Evolutionary conservation across 2,113 vertebrate species (phyloP), one percentile per base, ranked within the genome.

Genomic region (Clarias gariepinus): DNA sequence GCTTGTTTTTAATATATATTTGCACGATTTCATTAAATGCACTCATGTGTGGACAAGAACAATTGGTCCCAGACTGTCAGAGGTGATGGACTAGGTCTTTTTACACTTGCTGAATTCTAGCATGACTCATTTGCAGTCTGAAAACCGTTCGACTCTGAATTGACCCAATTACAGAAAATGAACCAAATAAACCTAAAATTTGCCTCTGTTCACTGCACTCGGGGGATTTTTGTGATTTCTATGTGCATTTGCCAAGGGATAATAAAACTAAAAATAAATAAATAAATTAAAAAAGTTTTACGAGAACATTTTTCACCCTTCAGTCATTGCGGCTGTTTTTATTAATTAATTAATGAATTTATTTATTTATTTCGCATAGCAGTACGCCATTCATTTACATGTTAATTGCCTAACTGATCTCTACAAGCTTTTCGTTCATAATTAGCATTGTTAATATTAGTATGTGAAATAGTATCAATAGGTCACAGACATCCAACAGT

Each of bases 311-410:
- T n/a, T 30, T 57, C 13, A 1, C 3, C 3, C 47, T 30, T 13
- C 16, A 57, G 25, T 30, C 16, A 10, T 3, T 55, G 12, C 2
- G 3, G 10, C 6, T 25, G 23, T 76, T 25, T 76, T 36, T 73
- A 21, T 41, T 41, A 1, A 0, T 68, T 30, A 13, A 12, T 68
- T 33, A 33, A 13, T 33, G 36, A 7, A 16, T 19, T 71, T 36
- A 47, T 13, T 36, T 8, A 10, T 73, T 23, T 18, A 52, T 28
- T 41, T 41, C 36, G 18, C 57, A 21, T 53, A 83, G 81, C 63
- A 71, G 64, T 47, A 71, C 36, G 57, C n/a, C 30, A 41, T 41
- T 81, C 81, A 83, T 66, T 71, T 63, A 16, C 36, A 63, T 84
- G 30, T 41, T 84, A 74, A 84, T 61, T 47, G 23, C 55, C 30